Percentiles rank a stretch among this genome's conserved stretches.
Conservation (phyloP, 1,140 invertebrate genomes). For the Sinella curviseta region DNA sequence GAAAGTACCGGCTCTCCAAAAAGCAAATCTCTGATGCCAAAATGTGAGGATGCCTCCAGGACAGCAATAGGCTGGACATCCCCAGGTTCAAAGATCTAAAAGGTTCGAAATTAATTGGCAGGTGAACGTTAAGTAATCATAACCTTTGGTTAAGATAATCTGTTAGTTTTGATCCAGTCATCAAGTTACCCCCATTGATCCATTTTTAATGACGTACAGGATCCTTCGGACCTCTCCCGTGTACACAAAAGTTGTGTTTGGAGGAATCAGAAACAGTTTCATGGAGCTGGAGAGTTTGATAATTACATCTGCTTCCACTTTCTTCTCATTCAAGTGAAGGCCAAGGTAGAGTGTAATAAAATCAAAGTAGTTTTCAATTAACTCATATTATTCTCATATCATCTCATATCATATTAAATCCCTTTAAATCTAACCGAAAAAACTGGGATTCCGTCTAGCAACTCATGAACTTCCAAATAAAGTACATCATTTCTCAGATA, state of each 20-base stretch:
- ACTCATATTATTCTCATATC: not conserved
- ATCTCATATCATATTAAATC: too few relatives aligned
- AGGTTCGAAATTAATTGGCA: not conserved
- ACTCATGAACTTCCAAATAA: slow-evolving; percentile 27
- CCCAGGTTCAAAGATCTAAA: not conserved
- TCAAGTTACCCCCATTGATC: slow-evolving; percentile 24
- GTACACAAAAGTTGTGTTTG: slow-evolving; percentile 35
- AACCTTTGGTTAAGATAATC: too few relatives aligned
- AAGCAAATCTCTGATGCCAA: slow-evolving; percentile 34
- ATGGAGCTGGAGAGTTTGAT: slow-evolving; percentile 29
- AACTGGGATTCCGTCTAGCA: slow-evolving; percentile 42
- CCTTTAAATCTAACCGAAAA: slow-evolving; percentile 21
- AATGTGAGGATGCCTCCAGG: slow-evolving; percentile 10
- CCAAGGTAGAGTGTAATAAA: too few relatives aligned
- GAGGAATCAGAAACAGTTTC: slow-evolving; percentile 38
- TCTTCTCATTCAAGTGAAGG: too few relatives aligned
- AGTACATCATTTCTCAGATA: slow-evolving; percentile 43
- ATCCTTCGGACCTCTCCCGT: slow-evolving; percentile 39
- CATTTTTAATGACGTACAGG: slow-evolving; percentile 33
- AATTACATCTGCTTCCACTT: slow-evolving; percentile 35
- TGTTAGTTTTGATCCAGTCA: too few relatives aligned
- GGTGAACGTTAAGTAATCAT: not conserved
- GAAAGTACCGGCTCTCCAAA: slow-evolving; percentile 37
- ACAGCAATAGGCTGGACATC: not conserved
- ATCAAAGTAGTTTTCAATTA: too few relatives aligned